Conservation (phyloP, 1,140 invertebrate genomes). For the Halesus radiatus region DNA sequence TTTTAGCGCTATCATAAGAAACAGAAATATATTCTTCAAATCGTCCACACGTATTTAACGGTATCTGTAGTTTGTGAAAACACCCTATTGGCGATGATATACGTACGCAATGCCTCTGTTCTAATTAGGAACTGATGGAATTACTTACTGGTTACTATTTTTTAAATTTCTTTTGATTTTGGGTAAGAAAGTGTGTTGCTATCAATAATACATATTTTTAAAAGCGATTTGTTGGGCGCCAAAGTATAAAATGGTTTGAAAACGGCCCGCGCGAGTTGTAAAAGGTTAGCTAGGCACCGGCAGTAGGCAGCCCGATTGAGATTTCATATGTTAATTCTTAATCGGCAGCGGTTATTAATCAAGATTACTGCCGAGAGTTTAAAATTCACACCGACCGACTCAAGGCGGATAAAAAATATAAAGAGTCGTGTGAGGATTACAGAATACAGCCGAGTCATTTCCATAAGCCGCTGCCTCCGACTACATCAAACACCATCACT, state of each 20-base stretch:
- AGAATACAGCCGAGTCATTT: slow-evolving; percentile 56
- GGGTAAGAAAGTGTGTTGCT: too few relatives aligned
- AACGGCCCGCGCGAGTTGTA: background rate
- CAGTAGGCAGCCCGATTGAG: slow-evolving; percentile 48
- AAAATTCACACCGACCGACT: slow-evolving; percentile 35
- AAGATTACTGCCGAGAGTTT: slow-evolving; percentile 52
- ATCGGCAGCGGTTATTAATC: slow-evolving; percentile 56
- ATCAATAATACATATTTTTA: too few relatives aligned
- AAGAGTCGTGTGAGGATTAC: slow-evolving; percentile 55
- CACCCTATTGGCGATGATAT: too few relatives aligned
- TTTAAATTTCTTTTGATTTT: too few relatives aligned
- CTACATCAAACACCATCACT: slow-evolving; percentile 27
- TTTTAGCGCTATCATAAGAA: too few relatives aligned
- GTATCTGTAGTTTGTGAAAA: too few relatives aligned
- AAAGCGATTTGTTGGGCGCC: background rate
- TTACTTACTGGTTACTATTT: too few relatives aligned
- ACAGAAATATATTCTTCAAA: too few relatives aligned
- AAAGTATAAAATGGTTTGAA: background rate
- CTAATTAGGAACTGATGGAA: too few relatives aligned
- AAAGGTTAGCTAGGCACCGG: background rate
- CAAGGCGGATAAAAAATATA: slow-evolving; percentile 34
- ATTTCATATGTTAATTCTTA: slow-evolving; percentile 58
- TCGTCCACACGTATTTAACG: too few relatives aligned
- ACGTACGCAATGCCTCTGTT: too few relatives aligned
- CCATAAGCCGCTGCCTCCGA: slow-evolving; percentile 55